A percentile compares a stretch with the other conserved stretches of the same genome.
phyloP scores from a whole-genome alignment of 2,888 invertebrate species.

The Magallana nippona region DNA sequence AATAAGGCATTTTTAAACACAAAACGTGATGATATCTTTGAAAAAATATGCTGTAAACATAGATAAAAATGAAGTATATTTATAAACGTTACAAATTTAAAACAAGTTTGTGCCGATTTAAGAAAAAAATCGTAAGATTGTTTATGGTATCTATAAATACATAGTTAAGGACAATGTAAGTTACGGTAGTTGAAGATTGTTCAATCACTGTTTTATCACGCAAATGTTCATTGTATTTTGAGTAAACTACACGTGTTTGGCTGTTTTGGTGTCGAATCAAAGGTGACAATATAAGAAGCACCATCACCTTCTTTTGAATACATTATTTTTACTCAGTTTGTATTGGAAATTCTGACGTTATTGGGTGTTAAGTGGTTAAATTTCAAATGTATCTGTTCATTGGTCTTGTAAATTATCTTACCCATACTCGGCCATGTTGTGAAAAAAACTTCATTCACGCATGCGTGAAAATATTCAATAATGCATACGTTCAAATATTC shows the following conservation, averaged over 20 bases:
- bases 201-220: background rate
- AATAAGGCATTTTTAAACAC: no score
- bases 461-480: slow-evolving; percentile 30
- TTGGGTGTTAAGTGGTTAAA: background rate
- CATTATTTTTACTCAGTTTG: background rate
- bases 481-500: background rate
- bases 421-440: slow-evolving; percentile 45
- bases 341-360: background rate
- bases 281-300: slow-evolving; percentile 1
- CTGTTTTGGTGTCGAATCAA: slow-evolving; percentile 1
- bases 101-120: no score
- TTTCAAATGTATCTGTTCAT: slow-evolving; percentile 19
- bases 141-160: no score
- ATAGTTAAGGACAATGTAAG: no score
- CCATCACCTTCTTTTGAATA: background rate
- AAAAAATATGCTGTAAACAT: no score
- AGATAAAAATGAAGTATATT: no score
- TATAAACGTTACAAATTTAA: no score
- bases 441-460: slow-evolving; percentile 10
- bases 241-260: slow-evolving; percentile 11
- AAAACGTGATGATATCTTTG: no score
- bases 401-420: slow-evolving; percentile 25
- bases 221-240: background rate
- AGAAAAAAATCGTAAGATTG: no score
- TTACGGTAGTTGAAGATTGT: no score